phyloP scores from a whole-genome alignment of 2,888 invertebrate species.

The Polydrusus cervinus region DNA sequence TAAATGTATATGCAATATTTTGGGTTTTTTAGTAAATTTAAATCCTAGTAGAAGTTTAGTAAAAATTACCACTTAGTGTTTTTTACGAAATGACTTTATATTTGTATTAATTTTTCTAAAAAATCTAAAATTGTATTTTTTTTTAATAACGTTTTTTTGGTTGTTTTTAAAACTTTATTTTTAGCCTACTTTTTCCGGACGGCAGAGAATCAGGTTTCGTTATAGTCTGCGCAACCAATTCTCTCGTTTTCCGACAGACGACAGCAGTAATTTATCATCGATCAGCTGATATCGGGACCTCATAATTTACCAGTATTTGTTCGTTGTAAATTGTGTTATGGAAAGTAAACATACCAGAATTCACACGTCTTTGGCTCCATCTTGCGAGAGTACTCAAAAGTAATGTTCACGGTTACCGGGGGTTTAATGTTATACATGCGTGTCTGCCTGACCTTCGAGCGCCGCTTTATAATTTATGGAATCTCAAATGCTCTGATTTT shows the following conservation, averaged over 20 bases:
- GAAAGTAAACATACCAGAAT: no score
- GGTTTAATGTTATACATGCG: background rate
- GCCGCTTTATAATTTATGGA: background rate
- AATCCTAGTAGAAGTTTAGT: background rate
- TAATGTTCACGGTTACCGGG: background rate
- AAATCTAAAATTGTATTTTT: constrained; percentile 17
- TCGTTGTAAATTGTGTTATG: no score
- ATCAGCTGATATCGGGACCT: no score
- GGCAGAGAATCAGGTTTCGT: background rate
- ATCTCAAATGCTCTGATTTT: constrained; percentile 4
- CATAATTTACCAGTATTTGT: no score
- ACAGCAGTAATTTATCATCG: no score
- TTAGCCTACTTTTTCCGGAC: background rate
- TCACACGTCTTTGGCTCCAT: no score
- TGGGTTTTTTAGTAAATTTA: constrained; percentile 22
- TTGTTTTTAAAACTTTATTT: constrained; percentile 17
- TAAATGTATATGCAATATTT: constrained; percentile 3
- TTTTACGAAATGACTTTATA: background rate
- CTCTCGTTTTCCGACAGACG: no score
- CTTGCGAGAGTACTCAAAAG: no score
- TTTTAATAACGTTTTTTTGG: constrained; percentile 19
- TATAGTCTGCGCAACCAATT: no score
- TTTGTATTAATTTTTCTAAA: constrained; percentile 13
- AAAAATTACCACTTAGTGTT: background rate
- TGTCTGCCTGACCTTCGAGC: background rate